phyloP scores from a whole-genome alignment of 1,140 invertebrate species.

The Drosophila nebulosa region DNA sequence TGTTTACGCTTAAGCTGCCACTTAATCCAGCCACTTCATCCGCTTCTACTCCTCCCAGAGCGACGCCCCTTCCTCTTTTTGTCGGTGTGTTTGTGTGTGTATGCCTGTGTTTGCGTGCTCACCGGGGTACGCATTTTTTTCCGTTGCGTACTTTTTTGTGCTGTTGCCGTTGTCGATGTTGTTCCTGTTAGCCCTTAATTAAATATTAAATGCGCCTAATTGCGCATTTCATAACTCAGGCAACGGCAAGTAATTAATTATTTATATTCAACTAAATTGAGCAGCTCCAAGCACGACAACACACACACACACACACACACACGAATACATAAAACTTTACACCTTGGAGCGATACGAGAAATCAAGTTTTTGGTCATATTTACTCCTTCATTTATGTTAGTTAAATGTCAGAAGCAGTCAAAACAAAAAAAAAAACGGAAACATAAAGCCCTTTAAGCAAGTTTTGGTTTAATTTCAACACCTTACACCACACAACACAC shows the following conservation, averaged over 20 bases:
- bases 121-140: slow-evolving; percentile 29
- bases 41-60: slow-evolving; percentile 15
- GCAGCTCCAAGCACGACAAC: slow-evolving; percentile 52
- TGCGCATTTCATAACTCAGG: slow-evolving; percentile 77
- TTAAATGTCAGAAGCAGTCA: slow-evolving; percentile 43
- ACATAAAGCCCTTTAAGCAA: background rate
- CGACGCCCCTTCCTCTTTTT: slow-evolving; percentile 9
- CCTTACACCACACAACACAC: slow-evolving; percentile 13
- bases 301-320: slow-evolving; percentile 54
- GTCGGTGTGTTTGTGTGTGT: slow-evolving; percentile 15
- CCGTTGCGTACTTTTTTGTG: background rate
- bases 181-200: slow-evolving; percentile 68
- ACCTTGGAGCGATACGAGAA: background rate
- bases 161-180: slow-evolving; percentile 4
- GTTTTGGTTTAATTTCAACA: slow-evolving; percentile 12
- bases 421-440: background rate
- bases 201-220: slow-evolving; percentile 77
- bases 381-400: slow-evolving; percentile 15
- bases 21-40: slow-evolving; percentile 74
- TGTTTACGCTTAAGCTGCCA: slow-evolving; percentile 69
- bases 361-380: background rate
- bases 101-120: slow-evolving; percentile 47
- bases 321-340: slow-evolving; percentile 21
- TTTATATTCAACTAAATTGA: slow-evolving; percentile 76
- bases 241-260: slow-evolving; percentile 75